These are phyloP conservation scores for Vanessa cardui DNA, from an alignment of 2,888 invertebrate species.

Conservation along the genomic window DNA sequence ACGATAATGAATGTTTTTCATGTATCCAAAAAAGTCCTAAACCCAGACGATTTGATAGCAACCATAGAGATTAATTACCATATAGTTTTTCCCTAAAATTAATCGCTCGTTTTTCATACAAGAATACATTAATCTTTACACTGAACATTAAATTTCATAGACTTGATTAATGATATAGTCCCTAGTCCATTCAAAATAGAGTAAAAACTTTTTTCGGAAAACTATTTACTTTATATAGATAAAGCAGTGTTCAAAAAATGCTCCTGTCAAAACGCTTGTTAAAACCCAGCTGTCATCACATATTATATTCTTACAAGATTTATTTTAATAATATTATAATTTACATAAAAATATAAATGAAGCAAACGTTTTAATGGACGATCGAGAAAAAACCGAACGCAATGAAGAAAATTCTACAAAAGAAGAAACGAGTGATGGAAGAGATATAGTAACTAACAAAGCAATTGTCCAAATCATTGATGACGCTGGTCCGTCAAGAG, in stretches of 20 bases:
- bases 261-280: constrained; percentile 25
- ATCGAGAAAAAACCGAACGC: constrained; percentile 53
- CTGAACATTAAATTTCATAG: too few relatives aligned
- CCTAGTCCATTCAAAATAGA: too few relatives aligned
- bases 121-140: too few relatives aligned
- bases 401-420: constrained; percentile 47
- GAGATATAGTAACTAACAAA: constrained; percentile 41
- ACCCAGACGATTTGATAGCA: too few relatives aligned
- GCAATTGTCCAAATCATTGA: constrained; percentile 43
- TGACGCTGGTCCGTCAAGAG: constrained; percentile 69
- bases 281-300: constrained; percentile 43
- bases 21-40: too few relatives aligned
- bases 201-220: constrained; percentile 1
- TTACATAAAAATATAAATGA: constrained; percentile 58
- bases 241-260: constrained; percentile 2
- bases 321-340: constrained; percentile 46
- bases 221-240: constrained; percentile 7
- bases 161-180: too few relatives aligned
- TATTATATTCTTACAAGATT: constrained; percentile 43
- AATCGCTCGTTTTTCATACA: too few relatives aligned
- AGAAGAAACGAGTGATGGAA: constrained; percentile 48
- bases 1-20: too few relatives aligned
- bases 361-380: constrained; percentile 65
- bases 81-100: too few relatives aligned
- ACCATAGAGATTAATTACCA: too few relatives aligned